Evolutionary conservation across 2,113 vertebrate genomes (phyloP).

Genomic region (Penelope pileata): DNA sequence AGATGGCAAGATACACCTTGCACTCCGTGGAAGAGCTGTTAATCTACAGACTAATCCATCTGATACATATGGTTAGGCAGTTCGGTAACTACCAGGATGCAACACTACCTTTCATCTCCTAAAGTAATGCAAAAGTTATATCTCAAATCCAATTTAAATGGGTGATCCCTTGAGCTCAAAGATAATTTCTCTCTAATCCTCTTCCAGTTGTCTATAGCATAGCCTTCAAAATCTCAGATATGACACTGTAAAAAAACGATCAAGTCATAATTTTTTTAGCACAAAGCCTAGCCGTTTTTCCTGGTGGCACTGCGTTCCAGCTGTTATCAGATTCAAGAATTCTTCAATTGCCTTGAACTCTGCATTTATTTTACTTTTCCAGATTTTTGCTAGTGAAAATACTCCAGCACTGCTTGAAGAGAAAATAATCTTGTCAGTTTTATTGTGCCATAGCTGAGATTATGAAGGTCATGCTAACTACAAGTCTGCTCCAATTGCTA

Average conservation of each 20-base stretch:
- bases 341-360: constrained; percentile 49
- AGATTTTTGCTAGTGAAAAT: constrained; percentile 42
- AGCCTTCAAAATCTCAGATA: constrained; percentile 57
- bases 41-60: constrained; percentile 22
- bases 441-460: constrained; percentile 51
- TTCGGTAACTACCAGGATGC: constrained; percentile 1
- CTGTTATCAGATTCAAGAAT: constrained; percentile 41
- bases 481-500: constrained; percentile 35
- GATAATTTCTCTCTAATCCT: constrained; percentile 69
- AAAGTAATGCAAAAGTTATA: constrained; percentile 42
- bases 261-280: constrained; percentile 48
- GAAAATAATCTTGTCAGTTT: constrained; percentile 51
- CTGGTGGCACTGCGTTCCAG: constrained; percentile 22
- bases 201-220: constrained; percentile 35
- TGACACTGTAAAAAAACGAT: constrained; percentile 22
- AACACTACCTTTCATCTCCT: constrained; percentile 15
- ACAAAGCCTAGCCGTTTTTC: constrained; percentile 41
- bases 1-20: neutral
- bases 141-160: constrained; percentile 66
- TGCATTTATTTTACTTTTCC: constrained; percentile 34
- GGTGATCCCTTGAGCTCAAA: constrained; percentile 58
- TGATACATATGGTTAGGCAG: neutral
- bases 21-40: neutral
- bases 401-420: constrained; percentile 20
- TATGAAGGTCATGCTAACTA: constrained; percentile 51